A percentile compares a stretch with the other conserved stretches of the same genome.
phyloP scores from a whole-genome alignment of 2,888 invertebrate species.

The Gymnocheta viridis region DNA sequence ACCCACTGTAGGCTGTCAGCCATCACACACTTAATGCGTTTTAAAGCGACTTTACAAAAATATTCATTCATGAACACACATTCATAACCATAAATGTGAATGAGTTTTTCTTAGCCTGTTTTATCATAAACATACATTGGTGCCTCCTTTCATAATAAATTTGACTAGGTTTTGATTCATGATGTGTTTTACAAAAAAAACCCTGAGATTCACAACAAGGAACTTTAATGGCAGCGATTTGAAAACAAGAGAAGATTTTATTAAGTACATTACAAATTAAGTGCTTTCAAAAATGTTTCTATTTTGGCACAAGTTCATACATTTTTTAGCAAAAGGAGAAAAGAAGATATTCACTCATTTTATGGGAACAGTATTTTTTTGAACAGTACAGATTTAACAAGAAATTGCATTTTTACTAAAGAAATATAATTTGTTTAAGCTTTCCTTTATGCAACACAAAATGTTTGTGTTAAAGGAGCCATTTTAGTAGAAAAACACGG shows the following conservation, averaged over 20 bases:
- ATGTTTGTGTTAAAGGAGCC: too few species aligned
- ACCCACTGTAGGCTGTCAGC: neutral
- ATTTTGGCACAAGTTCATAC: neutral
- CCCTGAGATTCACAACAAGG: neutral
- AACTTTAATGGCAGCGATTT: neutral
- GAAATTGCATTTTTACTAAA: too few species aligned
- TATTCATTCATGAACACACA: neutral
- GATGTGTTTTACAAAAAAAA: neutral
- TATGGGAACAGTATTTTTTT: too few species aligned
- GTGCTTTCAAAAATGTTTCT: neutral
- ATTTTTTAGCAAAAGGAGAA: too few species aligned
- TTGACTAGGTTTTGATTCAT: constrained; percentile 38
- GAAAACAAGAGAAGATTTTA: neutral
- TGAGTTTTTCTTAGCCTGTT: neutral
- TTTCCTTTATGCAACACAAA: too few species aligned
- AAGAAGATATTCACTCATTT: too few species aligned
- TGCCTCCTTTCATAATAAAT: neutral
- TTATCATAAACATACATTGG: constrained; percentile 1
- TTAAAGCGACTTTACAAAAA: neutral
- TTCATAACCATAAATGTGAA: neutral
- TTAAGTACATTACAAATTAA: neutral
- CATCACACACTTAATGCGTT: neutral
- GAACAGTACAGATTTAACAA: too few species aligned
- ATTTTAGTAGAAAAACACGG: too few species aligned
- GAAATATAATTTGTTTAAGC: too few species aligned